A percentile compares a stretch with the other conserved stretches of the same genome.
Conservation (phyloP, 1,140 invertebrate species). For the Listronotus oregonensis region DNA sequence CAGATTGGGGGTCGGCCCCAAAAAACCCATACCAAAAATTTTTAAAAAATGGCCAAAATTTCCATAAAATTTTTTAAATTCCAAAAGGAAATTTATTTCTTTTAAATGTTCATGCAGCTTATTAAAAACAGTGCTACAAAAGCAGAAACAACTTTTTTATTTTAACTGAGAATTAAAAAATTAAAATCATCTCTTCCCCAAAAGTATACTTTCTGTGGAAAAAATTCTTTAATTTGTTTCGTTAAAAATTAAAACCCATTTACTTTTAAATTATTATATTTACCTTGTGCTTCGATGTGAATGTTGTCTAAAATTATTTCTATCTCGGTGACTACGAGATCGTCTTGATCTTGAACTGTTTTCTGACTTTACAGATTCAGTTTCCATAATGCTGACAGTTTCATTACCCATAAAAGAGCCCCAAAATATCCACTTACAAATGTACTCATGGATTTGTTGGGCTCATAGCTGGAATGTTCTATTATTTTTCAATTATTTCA, state of each 20-base stretch:
- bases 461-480: constrained; percentile 4
- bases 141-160: no score
- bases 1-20: no score
- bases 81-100: no score
- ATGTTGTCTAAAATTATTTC: constrained; percentile 59
- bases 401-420: constrained; percentile 52
- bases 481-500: constrained; percentile 18
- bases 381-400: constrained; percentile 62
- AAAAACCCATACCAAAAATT: no score
- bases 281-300: constrained; percentile 66
- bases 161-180: no score
- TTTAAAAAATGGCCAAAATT: no score
- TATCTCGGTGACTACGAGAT: constrained; percentile 61
- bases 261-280: constrained; percentile 27
- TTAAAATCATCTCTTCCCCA: no score
- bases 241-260: background rate
- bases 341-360: constrained; percentile 64
- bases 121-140: no score
- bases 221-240: no score
- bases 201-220: no score
- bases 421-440: constrained; percentile 3
- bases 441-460: constrained; percentile 20
- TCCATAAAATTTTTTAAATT: no score
- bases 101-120: no score
- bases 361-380: constrained; percentile 67